These are phyloP conservation scores for Strigamia crassipes DNA, from an alignment of 2,888 invertebrate genomes.

Conservation along the genomic window DNA sequence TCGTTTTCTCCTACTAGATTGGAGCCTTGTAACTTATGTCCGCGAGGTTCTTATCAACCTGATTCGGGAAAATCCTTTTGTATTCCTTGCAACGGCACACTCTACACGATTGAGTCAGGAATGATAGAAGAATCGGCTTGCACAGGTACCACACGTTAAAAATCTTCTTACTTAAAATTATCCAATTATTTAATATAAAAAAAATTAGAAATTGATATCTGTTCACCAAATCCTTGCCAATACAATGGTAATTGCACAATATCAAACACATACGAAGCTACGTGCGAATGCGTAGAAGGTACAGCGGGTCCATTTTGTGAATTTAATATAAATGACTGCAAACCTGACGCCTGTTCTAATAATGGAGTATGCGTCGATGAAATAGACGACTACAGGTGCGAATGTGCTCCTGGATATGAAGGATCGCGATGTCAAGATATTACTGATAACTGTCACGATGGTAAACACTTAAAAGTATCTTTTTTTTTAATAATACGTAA, in stretches of 20 bases:
- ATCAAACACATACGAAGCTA: not conserved
- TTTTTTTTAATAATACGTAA: no score
- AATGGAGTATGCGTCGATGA: conserved; percentile 43
- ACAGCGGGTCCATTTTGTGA: conserved; percentile 16
- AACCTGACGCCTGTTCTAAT: not conserved
- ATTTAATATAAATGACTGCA: conserved; percentile 33
- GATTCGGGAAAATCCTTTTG: conserved; percentile 58
- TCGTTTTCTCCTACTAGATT: conserved; percentile 59
- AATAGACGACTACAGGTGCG: conserved; percentile 60
- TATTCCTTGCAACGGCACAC: conserved; percentile 56
- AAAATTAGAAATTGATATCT: conserved; percentile 61
- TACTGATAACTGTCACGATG: conserved; percentile 54
- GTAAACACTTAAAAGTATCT: no score
- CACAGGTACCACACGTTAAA: conserved; percentile 60
- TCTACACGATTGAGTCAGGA: conserved; percentile 59
- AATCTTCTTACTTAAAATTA: not conserved
- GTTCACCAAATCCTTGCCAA: conserved; percentile 64
- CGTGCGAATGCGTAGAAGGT: not conserved
- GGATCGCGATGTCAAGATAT: conserved; percentile 46
- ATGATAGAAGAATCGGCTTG: conserved; percentile 62
- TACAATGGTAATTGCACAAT: conserved; percentile 63
- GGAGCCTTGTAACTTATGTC: conserved; percentile 60
- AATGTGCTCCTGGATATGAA: conserved; percentile 58
- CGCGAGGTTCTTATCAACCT: conserved; percentile 58
- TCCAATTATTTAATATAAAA: no score